phyloP scores from a whole-genome alignment of 2,113 vertebrate species.

The Hymenochirus boettgeri region DNA sequence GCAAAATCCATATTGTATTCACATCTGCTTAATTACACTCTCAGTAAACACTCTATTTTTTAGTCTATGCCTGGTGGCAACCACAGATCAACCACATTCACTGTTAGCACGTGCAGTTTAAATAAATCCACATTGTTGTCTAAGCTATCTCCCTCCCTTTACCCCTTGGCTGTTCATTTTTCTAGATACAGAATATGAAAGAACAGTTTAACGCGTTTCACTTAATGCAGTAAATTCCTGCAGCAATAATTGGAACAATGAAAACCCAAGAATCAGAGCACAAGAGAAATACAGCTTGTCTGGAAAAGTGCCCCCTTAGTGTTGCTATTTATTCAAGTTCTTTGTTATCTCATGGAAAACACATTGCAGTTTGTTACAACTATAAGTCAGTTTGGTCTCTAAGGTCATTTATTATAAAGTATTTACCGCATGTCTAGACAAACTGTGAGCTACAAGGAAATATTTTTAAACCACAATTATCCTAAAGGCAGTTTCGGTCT shows the following conservation, averaged over 20 bases:
- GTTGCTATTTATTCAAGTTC: slow-evolving; percentile 17
- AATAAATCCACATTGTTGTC: slow-evolving; percentile 3
- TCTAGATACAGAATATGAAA: slow-evolving; percentile 19
- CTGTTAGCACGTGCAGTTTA: background rate
- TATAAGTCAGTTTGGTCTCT: slow-evolving; percentile 26
- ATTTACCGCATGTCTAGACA: slow-evolving; percentile 43
- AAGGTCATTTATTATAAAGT: slow-evolving; percentile 34
- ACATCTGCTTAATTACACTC: too few relatives aligned
- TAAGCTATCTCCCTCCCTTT: slow-evolving; percentile 4
- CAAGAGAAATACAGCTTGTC: slow-evolving; percentile 28
- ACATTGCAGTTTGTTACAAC: slow-evolving; percentile 29
- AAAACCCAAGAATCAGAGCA: slow-evolving; percentile 31
- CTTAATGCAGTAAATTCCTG: slow-evolving; percentile 34
- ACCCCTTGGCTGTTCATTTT: slow-evolving; percentile 21
- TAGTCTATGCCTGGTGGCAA: background rate
- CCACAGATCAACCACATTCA: slow-evolving; percentile 17
- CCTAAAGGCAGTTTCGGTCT: slow-evolving; percentile 28
- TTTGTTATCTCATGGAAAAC: slow-evolving; percentile 40
- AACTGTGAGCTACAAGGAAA: slow-evolving; percentile 34
- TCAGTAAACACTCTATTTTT: background rate
- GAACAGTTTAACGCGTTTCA: slow-evolving; percentile 21
- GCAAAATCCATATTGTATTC: too few relatives aligned
- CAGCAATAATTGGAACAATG: slow-evolving; percentile 41
- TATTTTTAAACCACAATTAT: slow-evolving; percentile 35
- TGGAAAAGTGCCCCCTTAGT: slow-evolving; percentile 10